Base-by-base conservation (phyloP, 2,113 vertebrate species). In the Ibidorhyncha struthersii region DNA sequence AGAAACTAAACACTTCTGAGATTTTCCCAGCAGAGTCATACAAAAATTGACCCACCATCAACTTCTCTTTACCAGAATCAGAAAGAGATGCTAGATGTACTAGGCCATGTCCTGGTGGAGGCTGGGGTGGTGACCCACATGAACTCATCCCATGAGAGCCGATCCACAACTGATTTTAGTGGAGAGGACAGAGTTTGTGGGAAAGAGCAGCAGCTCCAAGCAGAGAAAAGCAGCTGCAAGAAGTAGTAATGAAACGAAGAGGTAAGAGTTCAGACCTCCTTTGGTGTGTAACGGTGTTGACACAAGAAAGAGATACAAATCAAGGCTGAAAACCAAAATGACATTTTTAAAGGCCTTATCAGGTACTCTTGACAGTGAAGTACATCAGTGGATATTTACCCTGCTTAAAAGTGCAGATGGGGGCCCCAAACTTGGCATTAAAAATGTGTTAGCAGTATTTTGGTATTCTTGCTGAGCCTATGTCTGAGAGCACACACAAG, bases 351-450 rank as follows among this genome's bases (percentile, higher is more conserved):
- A 89, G 40, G 10, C 71, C 62, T 84, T 29, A 40, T 13, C 32
- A 50, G 20, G 30, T 29, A 32, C 41, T 83, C 36, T 18, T 9
- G 16, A 61, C 55, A 80, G 6, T 26, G 30, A 72, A 52, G 19
- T 32, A 80, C 63, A 70, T 29, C 23, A 50, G 27, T 18, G 53
- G 30, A 81, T 29, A 50, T 72, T 52, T 41, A 53, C 2, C 5
- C 25, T 36, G 47, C 41, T 72, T 61, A 23, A 27, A 13, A 81
- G 27, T 21, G 23, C 40, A 80, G 49, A 26, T 0, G 0, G 1
- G 4, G 59, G 43, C 30, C 10, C 22, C 41, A 59, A 72, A 61
- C 25, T 17, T 61, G 67, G 25, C 62, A 77, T 88, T 93, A 49
- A 66, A 90, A 70, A 26, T 7, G 6, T 1, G 2, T 47, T 47